These are phyloP conservation scores for Lasioglossum leucozonium DNA, from an alignment of 2,888 invertebrate genomes.

Conservation along the genomic window DNA sequence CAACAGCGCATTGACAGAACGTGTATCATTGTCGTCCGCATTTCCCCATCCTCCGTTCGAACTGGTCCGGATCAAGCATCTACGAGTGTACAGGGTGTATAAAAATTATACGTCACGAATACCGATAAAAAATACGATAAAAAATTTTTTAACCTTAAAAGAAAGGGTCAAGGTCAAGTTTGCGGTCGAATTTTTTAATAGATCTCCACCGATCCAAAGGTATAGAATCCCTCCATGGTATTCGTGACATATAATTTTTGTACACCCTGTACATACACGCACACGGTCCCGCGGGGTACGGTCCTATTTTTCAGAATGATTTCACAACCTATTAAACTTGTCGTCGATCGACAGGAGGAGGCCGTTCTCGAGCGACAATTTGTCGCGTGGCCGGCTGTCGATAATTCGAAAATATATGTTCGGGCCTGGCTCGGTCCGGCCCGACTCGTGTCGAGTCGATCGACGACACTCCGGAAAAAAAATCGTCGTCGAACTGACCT, in stretches of 20 bases:
- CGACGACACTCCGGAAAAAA: conserved; percentile 19
- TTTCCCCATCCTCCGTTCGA: conserved; percentile 18
- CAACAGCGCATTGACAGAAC: background rate
- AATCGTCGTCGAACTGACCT: conserved; percentile 25
- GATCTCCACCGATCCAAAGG: too few relatives aligned
- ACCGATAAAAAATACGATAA: too few relatives aligned
- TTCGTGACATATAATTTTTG: too few relatives aligned
- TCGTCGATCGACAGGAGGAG: conserved; percentile 66
- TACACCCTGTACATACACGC: conserved; percentile 11
- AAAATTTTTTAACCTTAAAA: too few relatives aligned
- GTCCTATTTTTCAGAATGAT: conserved; percentile 73
- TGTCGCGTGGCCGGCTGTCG: conserved; percentile 74
- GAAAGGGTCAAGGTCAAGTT: too few relatives aligned
- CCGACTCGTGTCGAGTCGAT: conserved; percentile 54
- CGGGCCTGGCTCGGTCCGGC: background rate
- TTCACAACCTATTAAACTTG: conserved; percentile 75
- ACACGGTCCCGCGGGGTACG: conserved; percentile 41
- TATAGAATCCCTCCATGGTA: too few relatives aligned
- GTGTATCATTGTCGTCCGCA: conserved; percentile 19
- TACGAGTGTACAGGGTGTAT: conserved; percentile 32
- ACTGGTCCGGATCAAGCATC: conserved; percentile 39
- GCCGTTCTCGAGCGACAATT: conserved; percentile 67
- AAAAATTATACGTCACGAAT: too few relatives aligned
- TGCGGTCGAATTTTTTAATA: too few relatives aligned
- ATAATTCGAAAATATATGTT: conserved; percentile 76